Evolutionary conservation across 2,113 vertebrate genomes (phyloP).

Genomic region (Megaceryle maxima): DNA sequence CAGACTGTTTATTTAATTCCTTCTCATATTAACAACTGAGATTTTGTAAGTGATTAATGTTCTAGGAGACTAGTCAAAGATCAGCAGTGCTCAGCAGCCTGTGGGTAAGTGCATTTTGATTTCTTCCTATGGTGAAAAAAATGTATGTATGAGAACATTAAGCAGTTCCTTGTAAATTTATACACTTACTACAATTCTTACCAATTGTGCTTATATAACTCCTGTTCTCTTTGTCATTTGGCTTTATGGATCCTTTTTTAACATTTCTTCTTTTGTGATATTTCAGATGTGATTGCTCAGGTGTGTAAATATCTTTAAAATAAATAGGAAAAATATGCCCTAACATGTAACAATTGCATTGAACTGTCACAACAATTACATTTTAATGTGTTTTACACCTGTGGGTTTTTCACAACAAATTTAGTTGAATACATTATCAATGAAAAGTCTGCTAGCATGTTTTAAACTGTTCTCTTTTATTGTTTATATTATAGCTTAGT

Average conservation of each 20-base stretch:
- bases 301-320: neutral
- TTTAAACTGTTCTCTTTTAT: slow-evolving; percentile 19
- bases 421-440: slow-evolving; percentile 25
- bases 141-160: neutral
- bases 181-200: neutral
- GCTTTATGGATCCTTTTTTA: neutral
- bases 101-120: slow-evolving; percentile 17
- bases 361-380: neutral
- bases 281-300: neutral
- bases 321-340: slow-evolving; percentile 19
- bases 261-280: neutral
- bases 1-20: slow-evolving; percentile 12
- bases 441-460: slow-evolving; percentile 20
- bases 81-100: slow-evolving; percentile 1
- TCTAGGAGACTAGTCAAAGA: slow-evolving; percentile 23
- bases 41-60: neutral
- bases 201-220: neutral
- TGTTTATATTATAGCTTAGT: slow-evolving; percentile 10
- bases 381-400: slow-evolving; percentile 26
- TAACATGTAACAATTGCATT: neutral
- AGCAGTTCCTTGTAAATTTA: neutral
- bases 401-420: slow-evolving; percentile 54
- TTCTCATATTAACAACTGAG: neutral
- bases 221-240: neutral
- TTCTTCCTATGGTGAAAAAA: slow-evolving; percentile 33